Evolutionary conservation across 1,140 invertebrate species (phyloP).

Genomic region (Heliconius eleuchia): DNA sequence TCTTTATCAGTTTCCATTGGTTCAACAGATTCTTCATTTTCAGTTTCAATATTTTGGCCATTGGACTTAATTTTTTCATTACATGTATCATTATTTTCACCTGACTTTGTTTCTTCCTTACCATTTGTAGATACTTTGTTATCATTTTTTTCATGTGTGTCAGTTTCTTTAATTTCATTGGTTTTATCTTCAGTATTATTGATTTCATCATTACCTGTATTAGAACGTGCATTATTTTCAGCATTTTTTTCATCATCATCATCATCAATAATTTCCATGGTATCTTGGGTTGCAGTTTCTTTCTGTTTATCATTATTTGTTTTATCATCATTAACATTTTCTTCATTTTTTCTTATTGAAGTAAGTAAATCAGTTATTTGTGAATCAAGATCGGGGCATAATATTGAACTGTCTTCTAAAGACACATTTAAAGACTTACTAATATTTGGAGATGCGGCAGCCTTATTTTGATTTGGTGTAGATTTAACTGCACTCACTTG

Average conservation of each 20-base stretch:
- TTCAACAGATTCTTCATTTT: conserved; percentile 2
- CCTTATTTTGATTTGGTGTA: conserved; percentile 19
- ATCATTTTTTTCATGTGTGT: no score
- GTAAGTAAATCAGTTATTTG: conserved; percentile 55
- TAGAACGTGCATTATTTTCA: conserved; percentile 1
- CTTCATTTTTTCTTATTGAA: conserved; percentile 41
- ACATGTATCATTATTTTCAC: conserved; percentile 6
- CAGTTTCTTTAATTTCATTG: not conserved
- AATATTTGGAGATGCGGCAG: conserved; percentile 8
- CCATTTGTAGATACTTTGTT: not conserved
- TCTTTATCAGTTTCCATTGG: conserved; percentile 22
- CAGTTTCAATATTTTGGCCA: not conserved
- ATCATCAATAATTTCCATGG: conserved; percentile 4
- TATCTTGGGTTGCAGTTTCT: not conserved
- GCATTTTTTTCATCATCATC: conserved; percentile 16
- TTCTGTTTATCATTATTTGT: conserved; percentile 18
- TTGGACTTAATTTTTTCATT: not conserved
- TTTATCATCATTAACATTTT: conserved; percentile 21
- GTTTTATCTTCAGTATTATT: not conserved
- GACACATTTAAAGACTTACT: conserved; percentile 11
- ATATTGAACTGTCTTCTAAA: conserved; percentile 20
- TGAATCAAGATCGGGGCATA: conserved; percentile 44
- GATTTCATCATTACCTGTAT: conserved; percentile 5
- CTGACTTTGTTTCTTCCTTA: not conserved
- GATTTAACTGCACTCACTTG: conserved; percentile 35